Base-by-base conservation (phyloP, 2,888 invertebrate genomes). In the Erebia palarica region DNA sequence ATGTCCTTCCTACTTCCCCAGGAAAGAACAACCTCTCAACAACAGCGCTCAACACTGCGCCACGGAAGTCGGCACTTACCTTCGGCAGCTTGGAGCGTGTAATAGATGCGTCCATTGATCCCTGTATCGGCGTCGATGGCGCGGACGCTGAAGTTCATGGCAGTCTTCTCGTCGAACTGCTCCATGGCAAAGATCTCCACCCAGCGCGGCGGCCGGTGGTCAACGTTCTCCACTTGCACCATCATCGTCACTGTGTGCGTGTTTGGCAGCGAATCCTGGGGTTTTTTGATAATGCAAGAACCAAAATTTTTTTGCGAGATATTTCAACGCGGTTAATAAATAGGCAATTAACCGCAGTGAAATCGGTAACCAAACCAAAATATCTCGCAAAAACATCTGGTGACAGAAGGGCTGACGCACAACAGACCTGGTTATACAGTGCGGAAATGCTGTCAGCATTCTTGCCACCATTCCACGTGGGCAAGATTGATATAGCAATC, bases 61-160 rank as follows among this genome's bases (percentile, higher is more conserved):
- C n/a, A n/a, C n/a, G n/a, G n/a, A n/a, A n/a, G n/a, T n/a, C n/a
- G n/a, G n/a, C n/a, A n/a, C 86, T 79, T 82, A 93, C 93, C 92
- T 74, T 83, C 83, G 65, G 84, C 84, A 3, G 86, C 88, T 67
- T 86, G 83, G 3, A 95, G 81, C 51, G 82, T 82, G 78, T 95
- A 95, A 74, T 88, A 82, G 61, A 95, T 95, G 3, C 85, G 81
- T 71, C 89, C 91, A 77, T 94, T 86, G 68, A 95, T 92, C 42
- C 94, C 94, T 0, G 94, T 93, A 82, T 96, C 95, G 1, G 95
- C 95, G 79, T 96, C 95, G 21, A 94, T 92, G 7, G 95, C 95
- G 27, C 83, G 79, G 0, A 95, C 91, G 2, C 77, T 77, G 80
- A 95, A 94, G 18, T 76, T 75, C 76, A 84, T 86, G 0, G 68